Evolutionary conservation across 2,888 invertebrate species (phyloP).

Genomic region (Selenia dentaria): DNA sequence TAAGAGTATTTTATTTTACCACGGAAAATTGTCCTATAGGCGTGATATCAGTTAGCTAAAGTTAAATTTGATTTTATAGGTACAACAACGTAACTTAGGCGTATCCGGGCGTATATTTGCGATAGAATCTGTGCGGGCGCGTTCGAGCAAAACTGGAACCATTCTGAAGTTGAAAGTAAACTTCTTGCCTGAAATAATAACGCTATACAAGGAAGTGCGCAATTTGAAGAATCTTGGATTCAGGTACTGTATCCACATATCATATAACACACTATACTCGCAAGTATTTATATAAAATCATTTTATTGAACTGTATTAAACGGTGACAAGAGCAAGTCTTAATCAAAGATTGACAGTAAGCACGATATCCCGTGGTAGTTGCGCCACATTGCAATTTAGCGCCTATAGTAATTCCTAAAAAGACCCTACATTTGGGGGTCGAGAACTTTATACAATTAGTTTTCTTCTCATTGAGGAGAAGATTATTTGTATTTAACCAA

Average conservation of each 20-base stretch:
- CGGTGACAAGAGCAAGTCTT: too few species aligned
- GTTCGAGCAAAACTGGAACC: slow-evolving; percentile 91
- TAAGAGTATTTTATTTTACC: neutral
- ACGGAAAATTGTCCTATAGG: neutral
- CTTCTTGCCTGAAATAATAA: slow-evolving; percentile 99
- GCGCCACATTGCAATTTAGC: too few species aligned
- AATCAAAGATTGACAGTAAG: too few species aligned
- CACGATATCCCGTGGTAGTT: too few species aligned
- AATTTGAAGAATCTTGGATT: slow-evolving; percentile 98
- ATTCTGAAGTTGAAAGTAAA: slow-evolving; percentile 96
- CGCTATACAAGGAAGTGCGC: slow-evolving; percentile 98
- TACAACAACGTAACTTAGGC: slow-evolving; percentile 96
- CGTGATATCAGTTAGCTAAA: slow-evolving; percentile 4
- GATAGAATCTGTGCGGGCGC: slow-evolving; percentile 92
- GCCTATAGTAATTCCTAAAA: too few species aligned
- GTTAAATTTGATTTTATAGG: slow-evolving; percentile 54
- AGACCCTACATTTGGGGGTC: too few species aligned
- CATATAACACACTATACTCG: too few species aligned
- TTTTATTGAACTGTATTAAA: too few species aligned
- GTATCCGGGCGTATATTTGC: slow-evolving; percentile 97
- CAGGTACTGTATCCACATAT: slow-evolving; percentile 75
- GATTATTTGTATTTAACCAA: too few species aligned
- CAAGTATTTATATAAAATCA: too few species aligned
- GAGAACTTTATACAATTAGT: too few species aligned
- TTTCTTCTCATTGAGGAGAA: too few species aligned